These are phyloP conservation scores for Cavia porcellus DNA, from an alignment of 2,113 vertebrate species.

Conservation along the genomic window DNA sequence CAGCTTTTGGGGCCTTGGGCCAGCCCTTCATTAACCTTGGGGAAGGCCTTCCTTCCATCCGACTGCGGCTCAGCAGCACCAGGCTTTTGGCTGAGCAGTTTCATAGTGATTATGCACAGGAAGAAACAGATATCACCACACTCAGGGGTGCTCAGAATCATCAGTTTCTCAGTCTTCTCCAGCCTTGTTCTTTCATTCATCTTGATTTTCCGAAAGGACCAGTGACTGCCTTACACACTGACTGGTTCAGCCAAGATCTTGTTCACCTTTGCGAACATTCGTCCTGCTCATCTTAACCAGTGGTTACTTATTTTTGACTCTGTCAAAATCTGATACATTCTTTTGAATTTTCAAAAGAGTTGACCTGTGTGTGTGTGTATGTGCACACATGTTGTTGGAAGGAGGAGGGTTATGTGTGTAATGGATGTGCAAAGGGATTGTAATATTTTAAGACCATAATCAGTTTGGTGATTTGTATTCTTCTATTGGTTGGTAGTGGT, in stretches of 20 bases:
- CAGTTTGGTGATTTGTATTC: not conserved
- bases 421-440: not conserved
- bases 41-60: constrained; percentile 68
- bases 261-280: constrained; percentile 63
- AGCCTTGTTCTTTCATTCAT: constrained; percentile 79
- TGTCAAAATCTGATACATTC: not conserved
- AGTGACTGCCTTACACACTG: constrained; percentile 60
- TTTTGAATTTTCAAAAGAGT: not conserved
- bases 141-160: constrained; percentile 74
- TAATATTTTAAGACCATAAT: not conserved
- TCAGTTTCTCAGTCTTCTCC: constrained; percentile 82
- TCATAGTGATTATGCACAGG: constrained; percentile 75
- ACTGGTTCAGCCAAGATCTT: constrained; percentile 79
- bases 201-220: constrained; percentile 62
- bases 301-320: not conserved
- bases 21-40: constrained; percentile 61
- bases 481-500: not conserved
- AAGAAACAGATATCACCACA: constrained; percentile 85
- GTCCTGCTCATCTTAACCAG: not conserved
- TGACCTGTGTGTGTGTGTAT: too few species aligned
- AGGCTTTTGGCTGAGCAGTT: constrained; percentile 75
- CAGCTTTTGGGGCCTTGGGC: not conserved
- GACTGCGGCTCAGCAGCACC: constrained; percentile 68
- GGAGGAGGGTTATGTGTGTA: not conserved
- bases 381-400: not conserved